Conservation (phyloP, 2,888 invertebrate species). For the Anorthoa munda region DNA sequence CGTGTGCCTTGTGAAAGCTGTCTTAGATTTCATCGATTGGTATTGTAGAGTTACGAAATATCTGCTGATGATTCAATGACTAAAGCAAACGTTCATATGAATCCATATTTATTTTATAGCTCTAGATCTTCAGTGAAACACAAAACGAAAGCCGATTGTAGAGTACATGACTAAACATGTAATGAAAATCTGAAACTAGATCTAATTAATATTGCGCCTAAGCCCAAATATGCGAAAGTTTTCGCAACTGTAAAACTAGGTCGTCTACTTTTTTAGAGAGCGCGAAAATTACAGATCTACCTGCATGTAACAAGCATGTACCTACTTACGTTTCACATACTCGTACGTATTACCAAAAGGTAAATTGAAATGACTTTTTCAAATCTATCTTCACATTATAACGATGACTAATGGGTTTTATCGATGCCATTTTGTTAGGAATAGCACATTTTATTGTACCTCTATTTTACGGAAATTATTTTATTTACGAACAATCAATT, state of each 20-base stretch:
- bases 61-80: neutral
- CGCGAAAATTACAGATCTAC: constrained; percentile 3
- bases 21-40: constrained; percentile 55
- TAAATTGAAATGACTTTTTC: constrained; percentile 33
- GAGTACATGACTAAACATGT: neutral
- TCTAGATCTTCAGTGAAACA: neutral
- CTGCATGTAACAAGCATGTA: neutral
- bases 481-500: constrained; percentile 13
- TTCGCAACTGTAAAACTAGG: constrained; percentile 19
- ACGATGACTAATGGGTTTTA: constrained; percentile 41
- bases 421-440: constrained; percentile 9
- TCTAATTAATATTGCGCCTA: neutral
- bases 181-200: neutral
- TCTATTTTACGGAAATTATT: constrained; percentile 20
- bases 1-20: constrained; percentile 58
- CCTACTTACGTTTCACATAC: neutral
- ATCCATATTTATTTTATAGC: neutral
- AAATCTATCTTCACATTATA: constrained; percentile 2
- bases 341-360: constrained; percentile 4
- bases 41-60: constrained; percentile 28
- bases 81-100: neutral
- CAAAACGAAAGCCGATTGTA: neutral
- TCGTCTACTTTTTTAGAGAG: constrained; percentile 33
- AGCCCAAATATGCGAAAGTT: constrained; percentile 24
- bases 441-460: constrained; percentile 27